These are phyloP conservation scores for Sminthurides aquaticus DNA, from an alignment of 2,888 invertebrate genomes.

Conservation along the genomic window DNA sequence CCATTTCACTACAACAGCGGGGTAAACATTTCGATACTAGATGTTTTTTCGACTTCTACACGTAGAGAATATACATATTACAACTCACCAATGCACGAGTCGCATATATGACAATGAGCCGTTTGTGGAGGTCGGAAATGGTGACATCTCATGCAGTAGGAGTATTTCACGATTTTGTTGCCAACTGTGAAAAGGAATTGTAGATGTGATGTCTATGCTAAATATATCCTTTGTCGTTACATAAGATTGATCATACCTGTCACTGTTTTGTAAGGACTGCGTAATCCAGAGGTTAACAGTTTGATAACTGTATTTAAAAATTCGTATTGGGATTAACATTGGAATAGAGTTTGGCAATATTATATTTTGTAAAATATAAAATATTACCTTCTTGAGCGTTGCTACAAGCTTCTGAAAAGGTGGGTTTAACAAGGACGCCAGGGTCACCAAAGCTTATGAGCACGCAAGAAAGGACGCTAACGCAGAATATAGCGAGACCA, in stretches of 20 bases:
- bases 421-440: slow-evolving; percentile 26
- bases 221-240: background rate
- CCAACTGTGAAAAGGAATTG: slow-evolving; percentile 11
- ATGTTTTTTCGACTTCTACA: background rate
- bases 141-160: slow-evolving; percentile 31
- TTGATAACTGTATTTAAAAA: background rate
- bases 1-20: slow-evolving; percentile 19
- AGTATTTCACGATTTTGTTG: slow-evolving; percentile 12
- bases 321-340: too few species aligned
- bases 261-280: background rate
- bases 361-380: too few species aligned
- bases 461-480: slow-evolving; percentile 23
- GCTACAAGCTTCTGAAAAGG: slow-evolving; percentile 26
- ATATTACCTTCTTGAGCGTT: slow-evolving; percentile 27
- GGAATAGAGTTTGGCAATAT: too few species aligned
- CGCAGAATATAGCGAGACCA: slow-evolving; percentile 14
- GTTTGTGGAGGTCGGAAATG: slow-evolving; percentile 25
- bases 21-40: too few species aligned
- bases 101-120: slow-evolving; percentile 33
- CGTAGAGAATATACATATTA: background rate
- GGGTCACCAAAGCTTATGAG: slow-evolving; percentile 31
- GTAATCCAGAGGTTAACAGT: background rate
- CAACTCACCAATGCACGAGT: slow-evolving; percentile 38
- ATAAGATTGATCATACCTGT: background rate
- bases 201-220: background rate